phyloP scores from a whole-genome alignment of 2,797 vertebrate genomes.

The Cyprinodon diabolis region DNA sequence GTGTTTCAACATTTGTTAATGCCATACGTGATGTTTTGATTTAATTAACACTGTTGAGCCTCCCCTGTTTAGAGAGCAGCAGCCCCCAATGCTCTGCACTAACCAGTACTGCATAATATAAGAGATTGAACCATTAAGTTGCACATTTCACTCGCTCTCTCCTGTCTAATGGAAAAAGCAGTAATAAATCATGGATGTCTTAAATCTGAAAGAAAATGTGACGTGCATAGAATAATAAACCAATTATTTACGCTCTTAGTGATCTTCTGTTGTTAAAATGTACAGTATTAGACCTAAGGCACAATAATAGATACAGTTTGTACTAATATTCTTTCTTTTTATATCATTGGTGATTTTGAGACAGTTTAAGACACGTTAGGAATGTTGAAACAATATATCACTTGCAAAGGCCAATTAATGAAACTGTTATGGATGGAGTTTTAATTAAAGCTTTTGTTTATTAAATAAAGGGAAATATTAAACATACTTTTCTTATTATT shows the following conservation, averaged over 20 bases:
- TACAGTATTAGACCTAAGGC: background rate
- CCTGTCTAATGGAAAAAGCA: conserved; percentile 9
- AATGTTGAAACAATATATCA: background rate
- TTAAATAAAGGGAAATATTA: background rate
- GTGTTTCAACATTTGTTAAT: too few relatives aligned
- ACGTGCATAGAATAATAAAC: conserved; percentile 1
- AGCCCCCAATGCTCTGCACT: background rate
- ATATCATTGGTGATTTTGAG: background rate
- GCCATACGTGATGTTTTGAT: too few relatives aligned
- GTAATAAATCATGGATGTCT: conserved; percentile 7
- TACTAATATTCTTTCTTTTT: background rate
- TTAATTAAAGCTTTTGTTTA: background rate
- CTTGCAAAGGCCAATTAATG: too few relatives aligned
- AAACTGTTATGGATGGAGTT: too few relatives aligned
- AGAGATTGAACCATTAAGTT: conserved; percentile 3
- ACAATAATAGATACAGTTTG: background rate
- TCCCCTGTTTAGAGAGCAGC: too few relatives aligned
- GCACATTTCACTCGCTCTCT: background rate
- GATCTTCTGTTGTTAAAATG: background rate
- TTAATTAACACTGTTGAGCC: too few relatives aligned
- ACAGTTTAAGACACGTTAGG: background rate
- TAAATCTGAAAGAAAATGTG: conserved; percentile 3
- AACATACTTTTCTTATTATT: background rate
- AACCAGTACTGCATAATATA: background rate
- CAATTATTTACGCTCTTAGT: background rate